Evolutionary conservation across 1,140 invertebrate species (phyloP).

Genomic region (Drosophila nannoptera): DNA sequence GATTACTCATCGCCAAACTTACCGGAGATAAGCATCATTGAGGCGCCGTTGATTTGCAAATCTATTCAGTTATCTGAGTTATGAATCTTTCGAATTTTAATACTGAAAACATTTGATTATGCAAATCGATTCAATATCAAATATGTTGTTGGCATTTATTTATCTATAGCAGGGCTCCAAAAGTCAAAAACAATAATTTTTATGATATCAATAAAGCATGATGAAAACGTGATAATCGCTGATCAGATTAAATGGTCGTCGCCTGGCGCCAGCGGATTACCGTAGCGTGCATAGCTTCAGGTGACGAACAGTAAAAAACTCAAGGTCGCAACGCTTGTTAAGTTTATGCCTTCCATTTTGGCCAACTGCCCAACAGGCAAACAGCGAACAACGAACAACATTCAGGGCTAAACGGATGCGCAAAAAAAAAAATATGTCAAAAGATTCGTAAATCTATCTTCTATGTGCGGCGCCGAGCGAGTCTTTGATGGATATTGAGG

Average conservation of each 20-base stretch:
- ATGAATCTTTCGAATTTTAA: conserved; percentile 63
- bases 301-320: conserved; percentile 68
- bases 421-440: conserved; percentile 47
- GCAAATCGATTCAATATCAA: conserved; percentile 65
- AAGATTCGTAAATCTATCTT: conserved; percentile 64
- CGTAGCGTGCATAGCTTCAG: conserved; percentile 58
- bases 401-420: conserved; percentile 47
- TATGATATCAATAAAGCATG: conserved; percentile 77
- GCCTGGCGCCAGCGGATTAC: conserved; percentile 73
- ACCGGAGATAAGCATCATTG: conserved; percentile 57
- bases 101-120: conserved; percentile 58
- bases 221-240: conserved; percentile 76
- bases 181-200: conserved; percentile 71
- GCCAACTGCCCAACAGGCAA: conserved; percentile 18
- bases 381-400: conserved; percentile 14
- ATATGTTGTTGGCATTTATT: conserved; percentile 55
- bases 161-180: conserved; percentile 48
- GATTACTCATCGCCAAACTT: conserved; percentile 63
- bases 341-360: conserved; percentile 70
- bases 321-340: conserved; percentile 74
- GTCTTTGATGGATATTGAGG: conserved; percentile 37
- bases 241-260: conserved; percentile 72
- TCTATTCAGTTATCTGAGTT: conserved; percentile 60
- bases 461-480: conserved; percentile 4
- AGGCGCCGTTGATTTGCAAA: conserved; percentile 64